phyloP scores from a whole-genome alignment of 2,888 invertebrate species.

The Tortrix viridana region DNA sequence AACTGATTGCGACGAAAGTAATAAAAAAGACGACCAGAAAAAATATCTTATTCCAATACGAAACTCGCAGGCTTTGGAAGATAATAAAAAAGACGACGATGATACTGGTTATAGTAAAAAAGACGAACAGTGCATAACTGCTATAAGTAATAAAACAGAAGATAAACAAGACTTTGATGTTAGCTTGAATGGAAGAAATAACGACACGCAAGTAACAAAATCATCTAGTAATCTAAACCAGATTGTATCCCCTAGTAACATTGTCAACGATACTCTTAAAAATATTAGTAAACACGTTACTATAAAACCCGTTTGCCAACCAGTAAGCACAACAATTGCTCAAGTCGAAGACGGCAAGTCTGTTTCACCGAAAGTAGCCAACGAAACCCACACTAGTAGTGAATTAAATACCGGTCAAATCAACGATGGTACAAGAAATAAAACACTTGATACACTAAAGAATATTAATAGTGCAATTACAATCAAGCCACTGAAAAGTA shows the following conservation, averaged over 20 bases:
- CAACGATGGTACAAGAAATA: background rate
- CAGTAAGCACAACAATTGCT: slow-evolving; percentile 34
- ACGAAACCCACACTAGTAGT: background rate
- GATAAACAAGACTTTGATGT: slow-evolving; percentile 12
- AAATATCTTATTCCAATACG: background rate
- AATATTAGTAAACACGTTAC: slow-evolving; percentile 64
- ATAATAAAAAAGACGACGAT: background rate
- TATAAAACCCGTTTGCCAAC: slow-evolving; percentile 58
- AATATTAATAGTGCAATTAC: slow-evolving; percentile 36
- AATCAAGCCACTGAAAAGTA: slow-evolving; percentile 32
- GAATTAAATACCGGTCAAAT: background rate
- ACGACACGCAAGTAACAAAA: background rate
- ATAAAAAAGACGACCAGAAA: background rate
- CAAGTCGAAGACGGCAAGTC: slow-evolving; percentile 32
- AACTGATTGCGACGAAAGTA: slow-evolving; percentile 29
- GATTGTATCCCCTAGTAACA: slow-evolving; percentile 26
- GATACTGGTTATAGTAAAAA: background rate
- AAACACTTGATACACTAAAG: slow-evolving; percentile 33
- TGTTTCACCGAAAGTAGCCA: slow-evolving; percentile 29
- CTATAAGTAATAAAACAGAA: slow-evolving; percentile 12
- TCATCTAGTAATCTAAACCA: background rate
- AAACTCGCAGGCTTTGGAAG: background rate
- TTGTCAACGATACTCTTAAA: slow-evolving; percentile 58
- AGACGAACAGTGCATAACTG: no score
- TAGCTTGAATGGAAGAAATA: slow-evolving; percentile 6